Evolutionary conservation across 92 coral and sea anemone genomes (phyloP).

Genomic region (Diadumene lineata): DNA sequence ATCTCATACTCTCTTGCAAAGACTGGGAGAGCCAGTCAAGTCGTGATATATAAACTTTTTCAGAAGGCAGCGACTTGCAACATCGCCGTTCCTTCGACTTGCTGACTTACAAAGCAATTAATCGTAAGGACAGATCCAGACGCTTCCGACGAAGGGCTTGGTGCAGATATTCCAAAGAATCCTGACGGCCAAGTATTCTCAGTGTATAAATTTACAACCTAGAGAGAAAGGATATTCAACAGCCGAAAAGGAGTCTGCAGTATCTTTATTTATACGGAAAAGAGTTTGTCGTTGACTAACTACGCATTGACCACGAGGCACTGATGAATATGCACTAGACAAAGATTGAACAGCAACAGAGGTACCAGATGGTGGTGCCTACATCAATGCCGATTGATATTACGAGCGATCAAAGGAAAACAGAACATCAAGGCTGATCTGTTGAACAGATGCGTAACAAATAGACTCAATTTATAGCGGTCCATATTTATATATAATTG

Average conservation of each 20-base stretch:
- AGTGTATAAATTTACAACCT: slow-evolving; percentile 15
- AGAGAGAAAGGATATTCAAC: slow-evolving; percentile 33
- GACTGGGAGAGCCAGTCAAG: too few species aligned
- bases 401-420: slow-evolving; percentile 50
- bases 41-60: too few species aligned
- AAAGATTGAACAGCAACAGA: too few species aligned
- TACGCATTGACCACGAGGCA: slow-evolving; percentile 60
- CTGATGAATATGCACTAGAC: slow-evolving; percentile 42
- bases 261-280: slow-evolving; percentile 46
- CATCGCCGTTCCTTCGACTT: too few species aligned
- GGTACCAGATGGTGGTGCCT: too few species aligned
- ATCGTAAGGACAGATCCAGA: too few species aligned
- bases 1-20: too few species aligned
- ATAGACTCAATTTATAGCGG: too few species aligned
- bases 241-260: slow-evolving; percentile 38
- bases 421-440: slow-evolving; percentile 53
- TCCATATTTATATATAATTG: too few species aligned
- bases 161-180: slow-evolving; percentile 26
- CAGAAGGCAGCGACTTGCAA: too few species aligned
- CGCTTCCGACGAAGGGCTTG: too few species aligned
- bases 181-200: slow-evolving; percentile 36
- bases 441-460: slow-evolving; percentile 43
- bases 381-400: slow-evolving; percentile 37
- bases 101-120: too few species aligned
- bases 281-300: slow-evolving; percentile 46